Percentiles rank a stretch among this genome's conserved stretches.
Conservation (phyloP, 1,140 invertebrate species). For the Zaprionus taronus region DNA sequence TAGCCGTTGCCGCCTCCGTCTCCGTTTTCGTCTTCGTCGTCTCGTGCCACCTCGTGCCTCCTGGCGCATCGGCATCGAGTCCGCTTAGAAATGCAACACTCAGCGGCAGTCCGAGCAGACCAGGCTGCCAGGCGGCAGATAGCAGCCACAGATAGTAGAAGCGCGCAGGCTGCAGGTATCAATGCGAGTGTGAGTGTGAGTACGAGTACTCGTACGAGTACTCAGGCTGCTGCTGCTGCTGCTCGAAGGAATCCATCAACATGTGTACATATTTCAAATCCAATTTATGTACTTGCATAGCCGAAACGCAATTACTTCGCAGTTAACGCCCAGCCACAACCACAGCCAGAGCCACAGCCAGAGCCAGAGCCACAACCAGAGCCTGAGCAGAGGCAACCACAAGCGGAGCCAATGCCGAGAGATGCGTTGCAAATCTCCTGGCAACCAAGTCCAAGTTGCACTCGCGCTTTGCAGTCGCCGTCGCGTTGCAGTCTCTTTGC, state of each 20-base stretch:
- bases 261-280: conserved; percentile 82
- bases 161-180: conserved; percentile 40
- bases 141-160: conserved; percentile 43
- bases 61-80: conserved; percentile 36
- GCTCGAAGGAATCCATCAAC: conserved; percentile 74
- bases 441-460: conserved; percentile 34
- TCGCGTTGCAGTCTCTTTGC: conserved; percentile 9
- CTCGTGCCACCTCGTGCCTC: conserved; percentile 10
- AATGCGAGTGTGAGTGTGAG: conserved; percentile 4
- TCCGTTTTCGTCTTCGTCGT: neutral
- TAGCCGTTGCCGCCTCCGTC: neutral
- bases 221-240: conserved; percentile 12
- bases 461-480: conserved; percentile 2
- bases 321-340: conserved; percentile 76
- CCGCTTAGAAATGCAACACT: conserved; percentile 55
- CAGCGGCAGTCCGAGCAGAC: conserved; percentile 37
- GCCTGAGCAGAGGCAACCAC: neutral
- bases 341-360: conserved; percentile 10
- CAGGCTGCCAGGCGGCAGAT: conserved; percentile 27
- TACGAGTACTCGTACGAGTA: conserved; percentile 1
- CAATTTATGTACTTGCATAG: conserved; percentile 82
- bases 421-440: conserved; percentile 63
- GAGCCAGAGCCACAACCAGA: neutral
- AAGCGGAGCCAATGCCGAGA: conserved; percentile 13
- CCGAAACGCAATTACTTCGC: conserved; percentile 80